Percentiles rank a stretch among this genome's conserved stretches.
phyloP scores from a whole-genome alignment of 2,888 invertebrate species.

The Melikaiella ostensackeni region DNA sequence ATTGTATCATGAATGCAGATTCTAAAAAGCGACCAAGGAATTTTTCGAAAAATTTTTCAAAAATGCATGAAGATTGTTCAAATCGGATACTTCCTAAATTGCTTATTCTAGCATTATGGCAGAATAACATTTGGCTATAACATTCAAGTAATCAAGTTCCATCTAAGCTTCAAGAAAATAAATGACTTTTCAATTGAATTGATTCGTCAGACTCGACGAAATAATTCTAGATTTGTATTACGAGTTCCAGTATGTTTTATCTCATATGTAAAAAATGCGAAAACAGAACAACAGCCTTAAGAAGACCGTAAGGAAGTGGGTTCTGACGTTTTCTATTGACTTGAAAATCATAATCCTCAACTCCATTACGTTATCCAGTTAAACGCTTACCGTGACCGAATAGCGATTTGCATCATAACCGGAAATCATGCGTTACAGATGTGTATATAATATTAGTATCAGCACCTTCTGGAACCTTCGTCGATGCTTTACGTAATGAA shows the following conservation, averaged over 20 bases:
- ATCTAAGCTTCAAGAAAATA: too few species aligned
- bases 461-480: not conserved
- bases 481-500: not conserved
- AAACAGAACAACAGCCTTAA: slow-evolving; percentile 1
- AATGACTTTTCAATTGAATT: too few species aligned
- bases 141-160: too few species aligned
- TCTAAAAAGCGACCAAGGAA: too few species aligned
- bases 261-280: not conserved
- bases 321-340: not conserved
- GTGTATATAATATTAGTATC: slow-evolving; percentile 6
- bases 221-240: not conserved
- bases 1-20: too few species aligned
- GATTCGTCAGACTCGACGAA: not conserved
- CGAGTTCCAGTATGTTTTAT: not conserved
- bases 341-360: slow-evolving; percentile 10
- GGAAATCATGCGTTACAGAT: slow-evolving; percentile 6
- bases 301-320: not conserved
- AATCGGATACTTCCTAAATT: too few species aligned
- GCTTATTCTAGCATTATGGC: too few species aligned
- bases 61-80: too few species aligned
- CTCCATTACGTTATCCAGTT: not conserved
- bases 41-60: too few species aligned
- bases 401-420: slow-evolving; percentile 10
- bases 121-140: too few species aligned
- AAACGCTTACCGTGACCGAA: not conserved